These are phyloP conservation scores for Bufotes viridis DNA, from an alignment of 2,797 vertebrate species.

Conservation along the genomic window DNA sequence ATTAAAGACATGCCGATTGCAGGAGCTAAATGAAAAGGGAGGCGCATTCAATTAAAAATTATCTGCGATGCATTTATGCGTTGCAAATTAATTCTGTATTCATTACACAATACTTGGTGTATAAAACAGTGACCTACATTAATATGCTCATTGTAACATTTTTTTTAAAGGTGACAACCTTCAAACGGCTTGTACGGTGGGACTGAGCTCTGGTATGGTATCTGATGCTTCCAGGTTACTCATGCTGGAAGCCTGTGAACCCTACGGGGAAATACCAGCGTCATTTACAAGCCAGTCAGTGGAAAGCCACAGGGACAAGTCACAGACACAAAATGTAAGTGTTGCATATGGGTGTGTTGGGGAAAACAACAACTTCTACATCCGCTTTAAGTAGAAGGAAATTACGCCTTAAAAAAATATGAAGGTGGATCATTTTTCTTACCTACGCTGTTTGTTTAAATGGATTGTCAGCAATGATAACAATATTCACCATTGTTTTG, in stretches of 20 bases:
- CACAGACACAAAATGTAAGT: conserved; percentile 30
- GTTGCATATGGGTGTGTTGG: not conserved
- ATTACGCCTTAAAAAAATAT: not conserved
- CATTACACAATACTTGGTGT: too few species aligned
- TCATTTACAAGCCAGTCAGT: conserved; percentile 71
- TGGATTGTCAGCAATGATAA: not conserved
- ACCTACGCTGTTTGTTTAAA: not conserved
- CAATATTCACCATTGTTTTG: not conserved
- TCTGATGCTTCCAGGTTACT: conserved; percentile 68
- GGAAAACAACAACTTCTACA: not conserved
- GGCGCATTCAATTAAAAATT: too few species aligned
- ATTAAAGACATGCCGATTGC: too few species aligned
- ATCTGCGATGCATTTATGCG: too few species aligned
- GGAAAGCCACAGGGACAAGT: conserved; percentile 64
- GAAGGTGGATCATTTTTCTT: not conserved
- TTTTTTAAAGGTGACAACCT: conserved; percentile 76
- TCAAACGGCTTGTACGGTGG: conserved; percentile 79
- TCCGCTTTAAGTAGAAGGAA: not conserved
- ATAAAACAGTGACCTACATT: too few species aligned
- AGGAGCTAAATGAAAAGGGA: too few species aligned
- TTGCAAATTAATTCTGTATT: too few species aligned
- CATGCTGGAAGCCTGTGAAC: conserved; percentile 72
- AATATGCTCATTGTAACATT: not conserved
- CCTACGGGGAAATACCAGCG: conserved; percentile 65
- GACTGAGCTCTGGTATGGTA: conserved; percentile 76